Evolutionary conservation across 2,113 vertebrate genomes (phyloP).

Genomic region (Gambusia holbrooki): DNA sequence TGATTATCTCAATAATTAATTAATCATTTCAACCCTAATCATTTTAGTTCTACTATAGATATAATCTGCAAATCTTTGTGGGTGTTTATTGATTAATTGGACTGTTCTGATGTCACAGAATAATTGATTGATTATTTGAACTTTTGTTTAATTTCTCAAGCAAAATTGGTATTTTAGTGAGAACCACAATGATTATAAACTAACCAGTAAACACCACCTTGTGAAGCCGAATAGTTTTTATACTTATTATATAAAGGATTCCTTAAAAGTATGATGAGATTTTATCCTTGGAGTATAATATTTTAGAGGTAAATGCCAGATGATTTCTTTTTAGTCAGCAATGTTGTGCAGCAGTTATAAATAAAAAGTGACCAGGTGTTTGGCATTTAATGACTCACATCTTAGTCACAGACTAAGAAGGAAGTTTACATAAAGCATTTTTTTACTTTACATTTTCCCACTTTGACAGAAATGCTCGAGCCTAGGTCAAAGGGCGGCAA

Average conservation of each 20-base stretch:
- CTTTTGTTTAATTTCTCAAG: no score
- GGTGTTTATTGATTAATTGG: not conserved
- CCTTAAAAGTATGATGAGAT: not conserved
- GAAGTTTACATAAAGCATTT: not conserved
- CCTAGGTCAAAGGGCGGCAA: constrained; percentile 84
- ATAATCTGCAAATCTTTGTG: not conserved
- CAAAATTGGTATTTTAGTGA: no score
- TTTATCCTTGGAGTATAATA: not conserved
- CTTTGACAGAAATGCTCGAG: constrained; percentile 87
- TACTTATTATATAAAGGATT: not conserved
- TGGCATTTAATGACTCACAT: not conserved
- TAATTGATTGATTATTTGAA: no score
- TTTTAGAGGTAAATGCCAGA: no score
- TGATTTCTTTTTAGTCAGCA: no score
- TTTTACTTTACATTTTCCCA: not conserved
- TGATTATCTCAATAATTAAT: no score
- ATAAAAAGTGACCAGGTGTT: not conserved
- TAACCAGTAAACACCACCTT: no score
- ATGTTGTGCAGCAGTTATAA: not conserved
- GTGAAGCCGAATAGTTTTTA: not conserved
- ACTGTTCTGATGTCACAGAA: no score
- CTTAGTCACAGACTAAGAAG: not conserved
- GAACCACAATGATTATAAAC: no score
- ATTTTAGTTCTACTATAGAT: not conserved
- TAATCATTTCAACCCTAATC: not conserved